Percentiles rank a stretch among this genome's conserved stretches.
Evolutionary conservation across 1,140 invertebrate species (phyloP).

Genomic region (Danaus melanippus): DNA sequence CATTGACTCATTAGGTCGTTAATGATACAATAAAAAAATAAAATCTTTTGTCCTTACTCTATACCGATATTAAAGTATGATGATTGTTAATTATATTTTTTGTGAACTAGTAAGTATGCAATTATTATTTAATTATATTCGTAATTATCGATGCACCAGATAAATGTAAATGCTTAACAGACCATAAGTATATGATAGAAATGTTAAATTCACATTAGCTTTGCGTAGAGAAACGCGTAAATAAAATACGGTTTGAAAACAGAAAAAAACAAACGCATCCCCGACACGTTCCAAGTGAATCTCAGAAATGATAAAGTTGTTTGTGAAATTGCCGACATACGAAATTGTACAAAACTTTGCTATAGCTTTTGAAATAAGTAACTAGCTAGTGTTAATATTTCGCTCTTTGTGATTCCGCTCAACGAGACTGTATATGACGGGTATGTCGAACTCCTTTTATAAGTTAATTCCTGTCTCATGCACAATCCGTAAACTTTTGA

Average conservation of each 20-base stretch:
- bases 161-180: neutral
- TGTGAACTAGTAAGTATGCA: too few relatives aligned
- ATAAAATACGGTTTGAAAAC: conserved; percentile 21
- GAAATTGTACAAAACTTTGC: conserved; percentile 51
- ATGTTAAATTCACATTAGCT: conserved; percentile 13
- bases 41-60: too few relatives aligned
- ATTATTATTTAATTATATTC: too few relatives aligned
- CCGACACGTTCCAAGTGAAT: conserved; percentile 32
- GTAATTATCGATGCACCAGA: too few relatives aligned
- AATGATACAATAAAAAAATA: too few relatives aligned
- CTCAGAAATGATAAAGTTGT: conserved; percentile 40
- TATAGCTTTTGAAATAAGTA: conserved; percentile 61
- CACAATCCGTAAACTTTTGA: conserved; percentile 57
- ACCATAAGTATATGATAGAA: conserved; percentile 11
- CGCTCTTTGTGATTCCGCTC: conserved; percentile 52
- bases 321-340: conserved; percentile 42
- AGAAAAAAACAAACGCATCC: conserved; percentile 21
- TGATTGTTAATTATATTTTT: too few relatives aligned
- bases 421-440: conserved; percentile 39
- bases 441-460: conserved; percentile 51
- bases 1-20: too few relatives aligned
- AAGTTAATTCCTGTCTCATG: conserved; percentile 59
- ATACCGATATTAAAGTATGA: too few relatives aligned
- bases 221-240: conserved; percentile 18
- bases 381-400: conserved; percentile 61